phyloP scores from a whole-genome alignment of 2,797 vertebrate genomes.

The Urocyon cinereoargenteus region DNA sequence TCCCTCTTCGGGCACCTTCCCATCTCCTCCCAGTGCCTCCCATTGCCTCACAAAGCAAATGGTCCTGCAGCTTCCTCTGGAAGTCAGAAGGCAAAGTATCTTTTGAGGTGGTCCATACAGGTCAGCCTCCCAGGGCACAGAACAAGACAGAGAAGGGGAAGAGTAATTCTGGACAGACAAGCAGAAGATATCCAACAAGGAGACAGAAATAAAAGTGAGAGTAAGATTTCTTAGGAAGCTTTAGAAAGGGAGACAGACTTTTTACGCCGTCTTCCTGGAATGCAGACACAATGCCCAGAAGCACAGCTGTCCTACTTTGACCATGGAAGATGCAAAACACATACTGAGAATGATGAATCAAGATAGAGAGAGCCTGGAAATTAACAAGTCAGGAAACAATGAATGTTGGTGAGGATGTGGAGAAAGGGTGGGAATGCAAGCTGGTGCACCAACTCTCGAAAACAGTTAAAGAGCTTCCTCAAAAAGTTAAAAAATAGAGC shows the following conservation, averaged over 20 bases:
- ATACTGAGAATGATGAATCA: background rate
- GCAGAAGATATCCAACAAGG: background rate
- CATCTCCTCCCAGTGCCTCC: background rate
- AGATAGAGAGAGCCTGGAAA: background rate
- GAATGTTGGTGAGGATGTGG: background rate
- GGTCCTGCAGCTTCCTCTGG: background rate
- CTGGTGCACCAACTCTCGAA: background rate
- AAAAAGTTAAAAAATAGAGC: background rate
- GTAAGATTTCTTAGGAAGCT: background rate
- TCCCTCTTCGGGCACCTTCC: background rate
- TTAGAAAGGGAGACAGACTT: background rate
- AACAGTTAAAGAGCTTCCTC: background rate
- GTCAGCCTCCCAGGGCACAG: background rate
- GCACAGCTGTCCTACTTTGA: background rate
- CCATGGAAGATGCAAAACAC: background rate
- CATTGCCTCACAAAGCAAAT: conserved; percentile 2
- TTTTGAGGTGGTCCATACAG: background rate
- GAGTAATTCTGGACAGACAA: background rate
- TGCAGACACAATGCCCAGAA: background rate
- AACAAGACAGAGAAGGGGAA: background rate
- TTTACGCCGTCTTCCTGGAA: background rate
- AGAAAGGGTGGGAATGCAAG: background rate
- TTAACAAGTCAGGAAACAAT: background rate
- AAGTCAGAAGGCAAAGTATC: background rate
- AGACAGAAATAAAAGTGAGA: background rate